Conservation (phyloP, 1,140 invertebrate species). For the Phortica variegata region DNA sequence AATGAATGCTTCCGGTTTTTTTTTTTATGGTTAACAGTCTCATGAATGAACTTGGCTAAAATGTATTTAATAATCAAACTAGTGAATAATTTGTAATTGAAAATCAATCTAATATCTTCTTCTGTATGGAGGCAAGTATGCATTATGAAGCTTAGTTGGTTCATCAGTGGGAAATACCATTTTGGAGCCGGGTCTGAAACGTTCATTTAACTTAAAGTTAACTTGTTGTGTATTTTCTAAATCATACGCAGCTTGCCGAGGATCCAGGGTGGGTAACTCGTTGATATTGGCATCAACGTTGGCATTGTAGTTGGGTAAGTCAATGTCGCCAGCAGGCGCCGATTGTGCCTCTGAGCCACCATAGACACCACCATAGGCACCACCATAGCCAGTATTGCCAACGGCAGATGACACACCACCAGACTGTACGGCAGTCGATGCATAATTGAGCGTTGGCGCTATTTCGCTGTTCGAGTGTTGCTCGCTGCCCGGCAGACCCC, state of each 20-base stretch:
- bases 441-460: neutral
- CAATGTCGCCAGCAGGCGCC: no score
- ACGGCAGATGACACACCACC: conserved; percentile 23
- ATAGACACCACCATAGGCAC: no score
- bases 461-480: neutral
- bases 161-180: conserved; percentile 32
- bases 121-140: conserved; percentile 13
- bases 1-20: no score
- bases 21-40: no score
- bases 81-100: conserved; percentile 26
- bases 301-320: no score
- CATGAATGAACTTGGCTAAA: no score
- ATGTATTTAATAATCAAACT: conserved; percentile 18
- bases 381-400: conserved; percentile 27
- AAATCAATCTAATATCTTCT: conserved; percentile 37
- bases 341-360: no score
- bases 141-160: conserved; percentile 8
- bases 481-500: neutral
- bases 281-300: no score
- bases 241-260: conserved; percentile 10
- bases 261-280: no score
- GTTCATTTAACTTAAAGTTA: conserved; percentile 32
- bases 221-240: conserved; percentile 20
- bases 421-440: neutral
- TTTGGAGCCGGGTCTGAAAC: conserved; percentile 21